Base-by-base conservation (phyloP, 2,113 vertebrate species). In the Gymnobelideus leadbeateri region DNA sequence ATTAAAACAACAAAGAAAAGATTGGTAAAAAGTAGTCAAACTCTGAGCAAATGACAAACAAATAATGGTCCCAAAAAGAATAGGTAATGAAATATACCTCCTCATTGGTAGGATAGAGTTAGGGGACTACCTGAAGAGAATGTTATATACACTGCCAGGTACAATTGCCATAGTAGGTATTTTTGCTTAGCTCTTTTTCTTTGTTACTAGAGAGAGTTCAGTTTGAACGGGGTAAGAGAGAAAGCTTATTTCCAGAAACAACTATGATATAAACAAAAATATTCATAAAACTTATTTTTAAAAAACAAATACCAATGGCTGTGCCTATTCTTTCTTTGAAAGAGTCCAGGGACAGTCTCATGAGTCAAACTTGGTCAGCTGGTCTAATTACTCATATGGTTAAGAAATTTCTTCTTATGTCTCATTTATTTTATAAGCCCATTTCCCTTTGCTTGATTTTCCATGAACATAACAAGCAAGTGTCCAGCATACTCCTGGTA, bases 351-450 rank as follows among this genome's bases (percentile, higher is more conserved):
- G 19, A 28, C 24, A 57, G 24, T 93, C 93, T 8, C 49, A 96
- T 31, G 31, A n/a, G 61, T 23, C 51, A 93, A 95, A 54, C 94
- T 51, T 21, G 90, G 51, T 93, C 47, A 91, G 23, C 7, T 96
- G 92, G 37, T 77, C 14, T 77, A 77, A 77, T n/a, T 16, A 12
- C 23, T 6, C 51, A 94, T 4, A 77, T n/a, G 25, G 53, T 37
- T 91, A 28, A 95, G 92, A 11, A 95, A 23, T 89, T 9, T 50
- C 94, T 93, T 49, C 25, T 94, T 89, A 89, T 25, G 31, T 61
- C 91, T 97, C 51, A 90, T 2, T 9, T 90, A 49, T 91, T 94
- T 25, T 50, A 50, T 94, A 95, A 96, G 54, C 31, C 23, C n/a
- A 68, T 43, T 95, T 49, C 93, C 61, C 94, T 51, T n/a, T 93